These are phyloP conservation scores for Lamprologus sp. DNA, from an alignment of 2,113 vertebrate species.

Conservation along the genomic window DNA sequence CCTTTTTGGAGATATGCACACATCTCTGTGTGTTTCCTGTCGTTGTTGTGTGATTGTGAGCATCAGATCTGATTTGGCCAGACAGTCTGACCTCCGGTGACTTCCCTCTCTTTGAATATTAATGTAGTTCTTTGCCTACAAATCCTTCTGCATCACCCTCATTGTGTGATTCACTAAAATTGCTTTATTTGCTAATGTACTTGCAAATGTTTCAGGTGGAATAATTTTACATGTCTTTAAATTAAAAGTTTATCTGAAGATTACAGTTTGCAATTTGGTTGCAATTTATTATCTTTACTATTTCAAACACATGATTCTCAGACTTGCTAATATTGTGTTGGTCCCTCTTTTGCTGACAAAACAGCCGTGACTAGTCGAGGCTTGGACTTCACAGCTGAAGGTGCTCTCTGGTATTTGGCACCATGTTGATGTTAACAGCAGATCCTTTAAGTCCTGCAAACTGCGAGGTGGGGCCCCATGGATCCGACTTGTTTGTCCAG, in stretches of 20 bases:
- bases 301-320: background rate
- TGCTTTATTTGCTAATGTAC: background rate
- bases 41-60: background rate
- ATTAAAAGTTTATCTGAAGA: background rate
- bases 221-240: background rate
- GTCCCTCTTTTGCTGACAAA: background rate
- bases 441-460: background rate
- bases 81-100: slow-evolving; percentile 16
- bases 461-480: background rate
- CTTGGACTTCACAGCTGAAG: background rate
- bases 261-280: background rate
- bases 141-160: background rate
- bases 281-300: background rate
- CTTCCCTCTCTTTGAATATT: background rate
- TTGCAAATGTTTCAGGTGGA: background rate
- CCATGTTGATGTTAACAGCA: background rate
- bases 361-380: background rate
- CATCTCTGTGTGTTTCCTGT: background rate
- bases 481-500: background rate
- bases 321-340: background rate
- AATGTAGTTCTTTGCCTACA: background rate
- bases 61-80: background rate
- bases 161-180: background rate
- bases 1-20: background rate
- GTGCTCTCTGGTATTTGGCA: background rate